These are phyloP conservation scores for Bombus confusus DNA, from an alignment of 1,140 invertebrate species.

Conservation along the genomic window DNA sequence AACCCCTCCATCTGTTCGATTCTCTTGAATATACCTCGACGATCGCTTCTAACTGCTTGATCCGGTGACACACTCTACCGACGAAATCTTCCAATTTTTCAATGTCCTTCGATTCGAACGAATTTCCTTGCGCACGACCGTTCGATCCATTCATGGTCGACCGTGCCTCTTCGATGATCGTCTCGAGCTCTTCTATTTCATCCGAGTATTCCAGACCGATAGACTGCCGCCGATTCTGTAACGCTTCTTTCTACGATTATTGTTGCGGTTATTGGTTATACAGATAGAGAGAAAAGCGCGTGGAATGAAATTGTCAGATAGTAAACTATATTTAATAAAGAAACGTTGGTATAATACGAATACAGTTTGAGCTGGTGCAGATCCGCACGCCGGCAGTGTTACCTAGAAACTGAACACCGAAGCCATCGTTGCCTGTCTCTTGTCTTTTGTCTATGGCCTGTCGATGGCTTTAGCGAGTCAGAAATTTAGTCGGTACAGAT, in stretches of 20 bases:
- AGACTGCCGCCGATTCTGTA: constrained; percentile 23
- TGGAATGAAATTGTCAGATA: no score
- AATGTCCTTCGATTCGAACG: constrained; percentile 15
- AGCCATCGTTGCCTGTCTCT: no score
- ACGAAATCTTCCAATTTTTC: constrained; percentile 39
- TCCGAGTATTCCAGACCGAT: constrained; percentile 35
- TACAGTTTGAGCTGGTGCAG: no score
- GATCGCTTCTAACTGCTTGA: constrained; percentile 60
- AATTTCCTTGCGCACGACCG: not conserved
- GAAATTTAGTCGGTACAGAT: no score
- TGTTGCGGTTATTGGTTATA: no score
- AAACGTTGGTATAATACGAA: no score
- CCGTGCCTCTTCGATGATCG: constrained; percentile 39
- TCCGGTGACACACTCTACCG: constrained; percentile 40
- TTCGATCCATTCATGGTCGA: constrained; percentile 28
- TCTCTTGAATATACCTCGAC: constrained; percentile 36
- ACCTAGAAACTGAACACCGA: no score
- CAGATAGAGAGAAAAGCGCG: no score
- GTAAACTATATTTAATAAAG: no score
- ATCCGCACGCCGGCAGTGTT: no score
- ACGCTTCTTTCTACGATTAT: constrained; percentile 26
- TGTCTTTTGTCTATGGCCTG: no score
- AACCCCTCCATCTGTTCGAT: constrained; percentile 51
- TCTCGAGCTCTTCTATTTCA: constrained; percentile 46
- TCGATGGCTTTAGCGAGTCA: no score